phyloP scores from a whole-genome alignment of 2,888 invertebrate genomes.

The Ceriagrion tenellum region DNA sequence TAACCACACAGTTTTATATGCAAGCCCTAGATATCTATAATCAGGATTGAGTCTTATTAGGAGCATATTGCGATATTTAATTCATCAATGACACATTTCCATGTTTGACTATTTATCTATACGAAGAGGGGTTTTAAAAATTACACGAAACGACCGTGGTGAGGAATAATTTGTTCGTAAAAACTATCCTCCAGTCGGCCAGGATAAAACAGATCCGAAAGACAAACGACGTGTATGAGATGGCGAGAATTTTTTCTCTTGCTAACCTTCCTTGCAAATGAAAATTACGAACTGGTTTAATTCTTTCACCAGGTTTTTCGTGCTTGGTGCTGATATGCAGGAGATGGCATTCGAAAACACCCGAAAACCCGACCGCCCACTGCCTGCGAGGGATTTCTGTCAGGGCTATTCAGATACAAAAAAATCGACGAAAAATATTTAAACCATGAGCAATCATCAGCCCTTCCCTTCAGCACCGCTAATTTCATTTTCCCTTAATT shows the following conservation, averaged over 20 bases:
- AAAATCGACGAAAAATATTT: constrained; percentile 36
- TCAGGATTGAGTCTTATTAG: too few relatives aligned
- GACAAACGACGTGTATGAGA: neutral
- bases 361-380: neutral
- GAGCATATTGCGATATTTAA: too few relatives aligned
- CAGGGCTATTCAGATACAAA: constrained; percentile 22
- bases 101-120: too few relatives aligned
- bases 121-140: neutral
- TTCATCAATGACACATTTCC: too few relatives aligned
- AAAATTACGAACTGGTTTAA: constrained; percentile 46
- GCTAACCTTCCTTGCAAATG: constrained; percentile 48
- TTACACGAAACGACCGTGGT: neutral
- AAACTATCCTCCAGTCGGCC: neutral
- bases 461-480: constrained; percentile 26
- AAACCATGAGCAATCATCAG: constrained; percentile 39
- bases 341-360: neutral
- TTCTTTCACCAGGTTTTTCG: constrained; percentile 37
- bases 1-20: too few relatives aligned
- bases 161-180: neutral
- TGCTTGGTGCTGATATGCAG: neutral
- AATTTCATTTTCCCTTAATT: constrained; percentile 62
- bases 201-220: constrained; percentile 23
- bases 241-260: neutral
- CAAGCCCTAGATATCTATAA: too few relatives aligned
- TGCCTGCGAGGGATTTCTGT: constrained; percentile 27